phyloP scores from a whole-genome alignment of 2,113 vertebrate genomes.

The Tetraodon nigroviridis region DNA sequence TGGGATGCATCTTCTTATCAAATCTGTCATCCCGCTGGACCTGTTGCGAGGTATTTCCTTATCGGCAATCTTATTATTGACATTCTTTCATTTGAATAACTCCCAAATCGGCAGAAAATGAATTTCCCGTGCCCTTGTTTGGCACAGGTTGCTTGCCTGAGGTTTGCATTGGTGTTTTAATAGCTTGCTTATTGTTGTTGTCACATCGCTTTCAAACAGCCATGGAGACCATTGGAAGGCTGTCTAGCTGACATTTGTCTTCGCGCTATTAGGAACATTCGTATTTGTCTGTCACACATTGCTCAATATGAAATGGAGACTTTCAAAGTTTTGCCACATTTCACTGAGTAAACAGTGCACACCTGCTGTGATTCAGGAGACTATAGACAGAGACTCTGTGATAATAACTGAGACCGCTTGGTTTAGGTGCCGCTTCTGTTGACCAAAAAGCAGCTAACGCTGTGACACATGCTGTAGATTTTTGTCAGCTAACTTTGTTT shows the following conservation, averaged over 20 bases:
- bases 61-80: constrained; percentile 65
- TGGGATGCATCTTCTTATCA: constrained; percentile 43
- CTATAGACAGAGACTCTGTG: no score
- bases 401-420: no score
- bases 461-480: constrained; percentile 13
- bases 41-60: constrained; percentile 57
- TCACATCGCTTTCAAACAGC: constrained; percentile 46
- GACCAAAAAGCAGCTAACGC: not conserved
- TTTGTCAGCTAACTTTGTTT: constrained; percentile 50
- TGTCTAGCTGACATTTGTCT: constrained; percentile 53
- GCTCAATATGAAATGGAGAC: constrained; percentile 42
- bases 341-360: no score
- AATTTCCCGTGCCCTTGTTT: constrained; percentile 54
- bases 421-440: no score
- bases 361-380: no score
- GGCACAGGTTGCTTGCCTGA: constrained; percentile 40
- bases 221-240: constrained; percentile 37
- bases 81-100: constrained; percentile 70
- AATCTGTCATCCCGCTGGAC: constrained; percentile 49
- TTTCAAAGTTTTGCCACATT: constrained; percentile 12
- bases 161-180: constrained; percentile 52
- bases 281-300: constrained; percentile 46
- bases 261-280: constrained; percentile 53
- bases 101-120: constrained; percentile 65
- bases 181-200: constrained; percentile 59